Evolutionary conservation across 2,113 vertebrate species (phyloP), one percentile per base, ranked within the genome.

Genomic region (Otolemur garnettii): DNA sequence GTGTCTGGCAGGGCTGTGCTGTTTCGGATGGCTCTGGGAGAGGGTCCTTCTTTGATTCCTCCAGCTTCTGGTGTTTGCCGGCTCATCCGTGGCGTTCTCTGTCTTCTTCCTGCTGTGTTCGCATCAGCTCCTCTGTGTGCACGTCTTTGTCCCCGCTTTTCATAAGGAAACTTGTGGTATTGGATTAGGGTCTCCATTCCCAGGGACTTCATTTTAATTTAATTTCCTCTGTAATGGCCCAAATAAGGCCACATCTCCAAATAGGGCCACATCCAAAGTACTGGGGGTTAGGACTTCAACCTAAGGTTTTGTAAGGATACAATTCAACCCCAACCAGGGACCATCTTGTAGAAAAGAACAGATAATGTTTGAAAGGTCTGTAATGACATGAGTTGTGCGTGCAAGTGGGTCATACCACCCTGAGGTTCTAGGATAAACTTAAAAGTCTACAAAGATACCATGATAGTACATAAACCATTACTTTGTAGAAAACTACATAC

Each of bases 1-100:
- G 35, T 55, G 13, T 22, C 2, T 0, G 0, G 7, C 62, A 26
- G 69, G 62, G 9, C 66, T 45, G 1, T 2, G 8, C n/a, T n/a
- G 26, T 74, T 62, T 17, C 4, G 0, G 42, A 8, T n/a, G 10
- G 50, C 38, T 42, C 53, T 2, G 0, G 12, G 9, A 38, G 17
- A 35, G 18, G 19, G 2, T 10, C 64, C 24, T 10, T 10, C 74
- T 72, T n/a, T 0, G 2, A 7, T 19, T 45, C 50, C 15, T 13
- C 21, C 3, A 9, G 55, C 26, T 64, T 14, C 77, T 4, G 21
- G 12, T 3, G 1, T 18, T 38, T 38, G 18, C 45, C 0, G 2
- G 30, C 30, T 28, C 45, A 21, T 24, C n/a, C 55, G n/a, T 2
- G 22, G 35, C 3, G 28, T 4, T 35, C 55, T 72, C n/a, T 4